These are phyloP conservation scores for Tipula unca DNA, from an alignment of 2,888 invertebrate species.

Conservation along the genomic window DNA sequence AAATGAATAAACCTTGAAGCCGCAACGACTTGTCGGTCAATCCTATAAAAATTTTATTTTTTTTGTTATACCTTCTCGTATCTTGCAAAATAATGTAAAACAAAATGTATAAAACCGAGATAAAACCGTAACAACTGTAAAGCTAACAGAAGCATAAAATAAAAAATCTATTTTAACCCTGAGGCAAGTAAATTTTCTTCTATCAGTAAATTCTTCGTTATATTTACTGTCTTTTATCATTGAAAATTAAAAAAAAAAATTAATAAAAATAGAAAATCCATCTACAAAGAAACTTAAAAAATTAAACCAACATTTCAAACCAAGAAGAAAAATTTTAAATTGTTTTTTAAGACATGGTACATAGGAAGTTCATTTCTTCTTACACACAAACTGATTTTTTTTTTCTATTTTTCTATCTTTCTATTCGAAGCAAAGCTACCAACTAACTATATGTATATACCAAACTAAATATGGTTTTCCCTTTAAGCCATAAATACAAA, in stretches of 20 bases:
- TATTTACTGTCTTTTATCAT: not conserved
- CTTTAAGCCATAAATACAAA: not conserved
- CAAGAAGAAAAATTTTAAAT: not conserved
- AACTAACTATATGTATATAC: not conserved
- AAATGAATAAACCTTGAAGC: not conserved
- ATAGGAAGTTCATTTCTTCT: not conserved
- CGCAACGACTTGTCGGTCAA: not conserved
- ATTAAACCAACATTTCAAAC: not conserved
- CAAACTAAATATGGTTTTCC: not conserved
- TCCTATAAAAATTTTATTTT: not conserved
- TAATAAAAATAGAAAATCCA: not conserved
- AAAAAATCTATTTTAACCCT: not conserved
- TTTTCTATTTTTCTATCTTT: not conserved
- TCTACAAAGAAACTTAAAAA: not conserved
- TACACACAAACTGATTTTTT: not conserved
- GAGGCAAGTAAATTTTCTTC: not conserved
- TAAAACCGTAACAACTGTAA: not conserved
- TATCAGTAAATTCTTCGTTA: not conserved
- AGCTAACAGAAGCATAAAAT: not conserved
- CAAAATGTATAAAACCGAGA: not conserved
- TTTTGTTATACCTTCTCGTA: not conserved
- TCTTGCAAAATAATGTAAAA: not conserved
- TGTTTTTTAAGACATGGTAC: not conserved
- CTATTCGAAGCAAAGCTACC: not conserved
- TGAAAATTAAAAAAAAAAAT: not conserved